Percentiles rank a stretch among this genome's conserved stretches.
Conservation (phyloP, 2,888 invertebrate genomes). For the Cantharis rustica region DNA sequence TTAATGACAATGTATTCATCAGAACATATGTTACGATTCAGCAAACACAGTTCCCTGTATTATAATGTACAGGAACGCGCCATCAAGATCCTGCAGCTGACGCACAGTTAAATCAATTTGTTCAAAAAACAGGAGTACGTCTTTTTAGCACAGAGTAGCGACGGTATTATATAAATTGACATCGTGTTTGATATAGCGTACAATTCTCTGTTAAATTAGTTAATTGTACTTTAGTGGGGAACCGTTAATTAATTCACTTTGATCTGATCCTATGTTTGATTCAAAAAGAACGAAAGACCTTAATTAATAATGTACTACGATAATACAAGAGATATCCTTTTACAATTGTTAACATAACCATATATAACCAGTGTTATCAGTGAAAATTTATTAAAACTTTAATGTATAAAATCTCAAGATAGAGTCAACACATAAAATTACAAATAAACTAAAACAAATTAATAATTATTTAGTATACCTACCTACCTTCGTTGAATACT, state of each 20-base stretch:
- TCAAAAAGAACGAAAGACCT: neutral
- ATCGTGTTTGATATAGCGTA: constrained; percentile 49
- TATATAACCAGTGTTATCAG: neutral
- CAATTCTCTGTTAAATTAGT: constrained; percentile 50
- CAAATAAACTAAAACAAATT: neutral
- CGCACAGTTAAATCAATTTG: constrained; percentile 39
- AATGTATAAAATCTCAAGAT: neutral
- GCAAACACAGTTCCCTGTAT: constrained; percentile 25
- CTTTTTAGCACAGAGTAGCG: constrained; percentile 12
- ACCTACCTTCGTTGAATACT: too few species aligned
- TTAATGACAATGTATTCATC: constrained; percentile 26
- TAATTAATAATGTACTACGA: neutral
- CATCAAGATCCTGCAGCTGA: constrained; percentile 50
- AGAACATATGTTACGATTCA: constrained; percentile 29
- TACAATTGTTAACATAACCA: neutral
- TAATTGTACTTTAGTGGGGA: constrained; percentile 37
- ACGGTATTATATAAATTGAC: constrained; percentile 31
- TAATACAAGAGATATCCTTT: neutral
- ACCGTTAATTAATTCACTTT: neutral
- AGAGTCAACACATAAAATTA: neutral
- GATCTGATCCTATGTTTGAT: neutral
- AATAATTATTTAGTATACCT: neutral
- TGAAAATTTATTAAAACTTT: neutral
- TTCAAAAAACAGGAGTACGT: constrained; percentile 20
- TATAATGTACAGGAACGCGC: constrained; percentile 43